Percentiles rank a stretch among this genome's conserved stretches.
Evolutionary conservation across 2,113 vertebrate species (phyloP).

Genomic region (Atractosteus spatula): DNA sequence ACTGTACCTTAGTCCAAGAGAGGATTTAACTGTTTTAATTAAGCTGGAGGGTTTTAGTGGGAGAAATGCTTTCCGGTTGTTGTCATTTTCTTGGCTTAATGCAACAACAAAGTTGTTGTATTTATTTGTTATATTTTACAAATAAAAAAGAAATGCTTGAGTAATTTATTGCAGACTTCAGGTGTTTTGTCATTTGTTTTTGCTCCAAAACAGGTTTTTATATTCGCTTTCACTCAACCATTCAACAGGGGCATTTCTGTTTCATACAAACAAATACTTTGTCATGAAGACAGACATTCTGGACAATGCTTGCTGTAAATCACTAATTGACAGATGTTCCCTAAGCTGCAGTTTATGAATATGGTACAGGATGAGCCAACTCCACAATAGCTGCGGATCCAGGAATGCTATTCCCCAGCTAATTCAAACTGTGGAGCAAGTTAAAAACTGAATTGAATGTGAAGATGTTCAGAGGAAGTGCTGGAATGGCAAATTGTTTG

Average conservation of each 20-base stretch:
- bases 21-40: not conserved
- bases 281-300: not conserved
- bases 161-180: not conserved
- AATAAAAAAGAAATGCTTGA: not conserved
- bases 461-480: too few relatives aligned
- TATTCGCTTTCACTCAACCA: not conserved
- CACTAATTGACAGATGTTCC: not conserved
- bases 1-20: not conserved
- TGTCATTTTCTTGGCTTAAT: not conserved
- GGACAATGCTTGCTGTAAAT: not conserved
- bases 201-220: not conserved
- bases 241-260: not conserved
- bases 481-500: too few relatives aligned
- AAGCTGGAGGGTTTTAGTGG: not conserved
- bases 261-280: too few relatives aligned
- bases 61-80: not conserved
- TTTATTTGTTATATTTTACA: not conserved
- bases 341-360: not conserved
- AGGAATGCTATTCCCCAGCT: not conserved
- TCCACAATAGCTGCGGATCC: not conserved
- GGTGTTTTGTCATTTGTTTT: not conserved
- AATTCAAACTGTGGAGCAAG: conserved; percentile 2
- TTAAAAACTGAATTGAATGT: too few relatives aligned
- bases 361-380: too few relatives aligned
- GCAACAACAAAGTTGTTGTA: not conserved